Evolutionary conservation across 1,140 invertebrate genomes (phyloP), one percentile per base, ranked within the genome.

Genomic region (Drosophila yakuba): DNA sequence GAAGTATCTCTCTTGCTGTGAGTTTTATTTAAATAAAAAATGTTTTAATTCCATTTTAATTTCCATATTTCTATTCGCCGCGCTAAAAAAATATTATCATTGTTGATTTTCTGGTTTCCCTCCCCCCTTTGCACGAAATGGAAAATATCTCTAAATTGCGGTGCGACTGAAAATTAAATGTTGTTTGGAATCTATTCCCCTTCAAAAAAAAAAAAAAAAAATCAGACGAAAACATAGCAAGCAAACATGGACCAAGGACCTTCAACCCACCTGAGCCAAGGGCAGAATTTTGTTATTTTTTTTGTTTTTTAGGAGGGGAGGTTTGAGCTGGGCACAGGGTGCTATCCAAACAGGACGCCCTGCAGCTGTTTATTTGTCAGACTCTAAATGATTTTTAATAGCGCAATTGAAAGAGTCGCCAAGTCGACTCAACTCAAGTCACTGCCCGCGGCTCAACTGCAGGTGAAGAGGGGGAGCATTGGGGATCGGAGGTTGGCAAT

Each of bases 321-420:
- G 17, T 17, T 17, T 17, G 4, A 2, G 4, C 14, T 23, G 44
- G 5, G 28, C 25, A n/a, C 45, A 48, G 45, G 57, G 20, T 25
- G 47, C 47, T 57, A 56, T 56, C 60, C 68, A 74, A 74, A 76
- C 58, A 75, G 63, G 73, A 47, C 45, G 73, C 60, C 61, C 62
- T 77, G 54, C 73, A 69, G 73, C 73, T 74, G 77, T 60, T 79
- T 79, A 58, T 79, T 79, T 79, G 69, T 74, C 71, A 63, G 72
- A 80, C 63, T 75, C 59, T 80, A 80, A 80, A 80, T 80, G 78
- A 80, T 80, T 80, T 78, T 80, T 80, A 80, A 80, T 80, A 80
- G 73, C 78, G 78, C 78, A 61, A 80, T 80, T 80, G 78, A 72
- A 80, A 72, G 66, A 74, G 51, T 74, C 69, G 71, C 63, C 69